A percentile compares a stretch with the other conserved stretches of the same genome.
phyloP scores from a whole-genome alignment of 2,797 vertebrate genomes.

The Chaetophractus vellerosus region DNA sequence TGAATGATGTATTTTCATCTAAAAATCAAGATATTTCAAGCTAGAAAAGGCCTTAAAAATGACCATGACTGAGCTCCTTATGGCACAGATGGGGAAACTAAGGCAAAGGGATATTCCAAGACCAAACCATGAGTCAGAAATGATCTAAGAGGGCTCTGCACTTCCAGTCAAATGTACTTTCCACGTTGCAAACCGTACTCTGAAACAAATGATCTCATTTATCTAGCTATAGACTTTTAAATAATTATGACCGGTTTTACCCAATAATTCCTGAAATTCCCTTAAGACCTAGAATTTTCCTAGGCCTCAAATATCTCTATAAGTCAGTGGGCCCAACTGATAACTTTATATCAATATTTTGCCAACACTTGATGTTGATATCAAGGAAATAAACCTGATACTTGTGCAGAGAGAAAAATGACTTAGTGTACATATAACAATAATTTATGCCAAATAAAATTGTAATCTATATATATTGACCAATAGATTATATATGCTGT shows the following conservation, averaged over 20 bases:
- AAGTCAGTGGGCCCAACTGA: not conserved
- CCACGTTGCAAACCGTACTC: not conserved
- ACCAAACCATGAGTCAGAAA: not conserved
- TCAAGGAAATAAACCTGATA: conserved; percentile 44
- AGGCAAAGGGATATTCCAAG: not conserved
- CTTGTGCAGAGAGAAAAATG: conserved; percentile 12
- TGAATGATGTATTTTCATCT: not conserved
- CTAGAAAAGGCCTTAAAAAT: not conserved
- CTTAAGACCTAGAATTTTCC: conserved; percentile 24
- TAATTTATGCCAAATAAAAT: conserved; percentile 36
- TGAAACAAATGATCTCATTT: not conserved
- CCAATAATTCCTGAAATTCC: not conserved
- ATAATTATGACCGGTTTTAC: conserved; percentile 11
- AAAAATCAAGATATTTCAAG: conserved; percentile 47
- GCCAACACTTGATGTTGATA: not conserved
- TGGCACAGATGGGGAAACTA: not conserved
- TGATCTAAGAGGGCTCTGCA: not conserved
- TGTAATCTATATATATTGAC: not conserved
- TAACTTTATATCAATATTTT: not conserved
- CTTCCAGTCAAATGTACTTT: not conserved
- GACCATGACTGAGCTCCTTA: not conserved
- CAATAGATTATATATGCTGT: not conserved
- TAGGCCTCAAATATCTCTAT: not conserved
- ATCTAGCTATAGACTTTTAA: not conserved
- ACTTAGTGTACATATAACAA: not conserved